phyloP scores from a whole-genome alignment of 2,888 invertebrate species.

The Deilephila elpenor region DNA sequence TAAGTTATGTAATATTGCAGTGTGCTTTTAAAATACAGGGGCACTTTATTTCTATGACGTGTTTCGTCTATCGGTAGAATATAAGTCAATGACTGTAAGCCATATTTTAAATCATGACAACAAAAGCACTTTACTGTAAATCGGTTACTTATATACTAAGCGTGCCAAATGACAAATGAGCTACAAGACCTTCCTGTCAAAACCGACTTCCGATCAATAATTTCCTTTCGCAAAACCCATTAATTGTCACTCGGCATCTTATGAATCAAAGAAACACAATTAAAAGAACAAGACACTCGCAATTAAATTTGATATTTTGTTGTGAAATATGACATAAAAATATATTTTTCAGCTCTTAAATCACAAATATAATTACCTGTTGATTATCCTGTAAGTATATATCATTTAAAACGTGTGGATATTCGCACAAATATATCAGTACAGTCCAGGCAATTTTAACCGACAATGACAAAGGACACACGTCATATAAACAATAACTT shows the following conservation, averaged over 20 bases:
- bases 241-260: not conserved
- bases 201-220: not conserved
- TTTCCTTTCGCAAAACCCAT: not conserved
- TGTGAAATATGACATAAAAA: not conserved
- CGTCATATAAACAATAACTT: conserved; percentile 23
- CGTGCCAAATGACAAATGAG: too few relatives aligned
- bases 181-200: too few relatives aligned
- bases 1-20: too few relatives aligned
- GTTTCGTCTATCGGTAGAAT: too few relatives aligned
- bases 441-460: conserved; percentile 1
- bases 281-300: not conserved
- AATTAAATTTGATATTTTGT: conserved; percentile 20
- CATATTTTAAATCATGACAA: too few relatives aligned
- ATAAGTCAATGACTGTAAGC: too few relatives aligned
- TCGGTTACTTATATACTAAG: too few relatives aligned
- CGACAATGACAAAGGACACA: conserved; percentile 8
- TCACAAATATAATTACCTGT: conserved; percentile 17
- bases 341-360: conserved; percentile 20
- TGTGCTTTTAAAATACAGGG: too few relatives aligned
- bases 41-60: too few relatives aligned
- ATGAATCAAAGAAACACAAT: not conserved
- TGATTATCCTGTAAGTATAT: conserved; percentile 14
- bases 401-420: not conserved
- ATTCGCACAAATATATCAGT: conserved; percentile 5
- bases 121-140: too few relatives aligned